Evolutionary conservation across 2,888 invertebrate genomes (phyloP).

Genomic region (Rotaria magnacalcarata): DNA sequence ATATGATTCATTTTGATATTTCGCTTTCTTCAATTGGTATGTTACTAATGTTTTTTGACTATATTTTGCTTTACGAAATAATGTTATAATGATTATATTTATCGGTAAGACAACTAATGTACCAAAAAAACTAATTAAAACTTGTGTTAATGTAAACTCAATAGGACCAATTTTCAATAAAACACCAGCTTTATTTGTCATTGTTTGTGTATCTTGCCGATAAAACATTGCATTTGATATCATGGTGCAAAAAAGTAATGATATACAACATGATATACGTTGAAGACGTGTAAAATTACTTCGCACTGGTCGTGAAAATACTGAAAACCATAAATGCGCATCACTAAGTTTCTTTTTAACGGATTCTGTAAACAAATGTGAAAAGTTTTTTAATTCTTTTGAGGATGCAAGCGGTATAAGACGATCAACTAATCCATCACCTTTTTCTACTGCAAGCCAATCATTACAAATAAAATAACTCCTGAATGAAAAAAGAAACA

Average conservation of each 20-base stretch:
- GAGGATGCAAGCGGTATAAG: conserved; percentile 57
- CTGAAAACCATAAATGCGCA: conserved; percentile 59
- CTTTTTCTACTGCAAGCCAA: conserved; percentile 58
- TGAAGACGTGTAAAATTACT: conserved; percentile 59
- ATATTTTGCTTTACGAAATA: conserved; percentile 53
- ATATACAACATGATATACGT: conserved; percentile 57
- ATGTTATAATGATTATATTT: conserved; percentile 54
- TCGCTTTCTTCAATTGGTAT: neutral
- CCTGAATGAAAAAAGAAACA: conserved; percentile 48
- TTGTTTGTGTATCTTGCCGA: conserved; percentile 48
- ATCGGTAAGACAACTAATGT: conserved; percentile 58
- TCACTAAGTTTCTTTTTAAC: conserved; percentile 57
- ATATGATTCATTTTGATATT: neutral
- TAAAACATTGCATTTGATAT: conserved; percentile 60
- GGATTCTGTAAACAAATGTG: conserved; percentile 56
- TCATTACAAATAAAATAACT: conserved; percentile 56
- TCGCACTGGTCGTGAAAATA: conserved; percentile 56
- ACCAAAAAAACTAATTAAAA: conserved; percentile 55
- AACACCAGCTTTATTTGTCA: conserved; percentile 53
- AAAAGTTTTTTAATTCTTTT: conserved; percentile 57
- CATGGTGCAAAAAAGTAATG: conserved; percentile 58
- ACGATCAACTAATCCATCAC: conserved; percentile 57
- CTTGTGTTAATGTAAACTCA: conserved; percentile 59
- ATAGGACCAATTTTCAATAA: conserved; percentile 60
- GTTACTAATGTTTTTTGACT: neutral